Evolutionary conservation across 2,888 invertebrate species (phyloP).

Genomic region (Cerastoderma edule): DNA sequence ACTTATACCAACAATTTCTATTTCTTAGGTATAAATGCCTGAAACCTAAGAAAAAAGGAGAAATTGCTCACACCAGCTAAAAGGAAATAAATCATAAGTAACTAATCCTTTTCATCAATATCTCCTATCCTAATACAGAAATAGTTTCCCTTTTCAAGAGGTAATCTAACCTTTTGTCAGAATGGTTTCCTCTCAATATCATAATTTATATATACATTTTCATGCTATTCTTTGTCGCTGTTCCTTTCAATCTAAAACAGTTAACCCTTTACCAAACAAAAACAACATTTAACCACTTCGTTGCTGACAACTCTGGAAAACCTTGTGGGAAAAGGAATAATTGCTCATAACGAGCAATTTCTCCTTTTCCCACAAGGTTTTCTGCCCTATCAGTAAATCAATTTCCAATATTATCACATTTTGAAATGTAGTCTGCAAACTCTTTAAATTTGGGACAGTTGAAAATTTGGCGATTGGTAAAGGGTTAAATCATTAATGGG

Average conservation of each 20-base stretch:
- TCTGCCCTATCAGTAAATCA: neutral
- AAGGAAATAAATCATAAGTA: no score
- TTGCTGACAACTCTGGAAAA: no score
- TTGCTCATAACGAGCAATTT: constrained; percentile 12
- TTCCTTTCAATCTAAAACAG: no score
- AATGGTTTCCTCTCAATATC: no score
- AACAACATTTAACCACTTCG: no score
- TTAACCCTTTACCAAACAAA: no score
- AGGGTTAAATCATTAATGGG: constrained; percentile 7
- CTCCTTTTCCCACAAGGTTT: constrained; percentile 12
- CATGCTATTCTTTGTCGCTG: no score
- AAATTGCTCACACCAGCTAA: neutral
- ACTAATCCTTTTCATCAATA: neutral
- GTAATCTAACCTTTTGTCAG: no score
- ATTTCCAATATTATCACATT: neutral
- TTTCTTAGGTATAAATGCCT: no score
- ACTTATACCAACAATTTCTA: no score
- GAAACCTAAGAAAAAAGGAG: constrained; percentile 5
- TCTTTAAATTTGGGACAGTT: neutral
- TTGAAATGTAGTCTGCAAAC: neutral
- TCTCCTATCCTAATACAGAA: neutral
- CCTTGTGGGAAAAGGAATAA: neutral
- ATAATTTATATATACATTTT: no score
- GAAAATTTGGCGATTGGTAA: neutral
- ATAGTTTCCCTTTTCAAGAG: neutral